These are phyloP conservation scores for Sparidentex hasta DNA, from an alignment of 2,797 vertebrate genomes.

Conservation along the genomic window DNA sequence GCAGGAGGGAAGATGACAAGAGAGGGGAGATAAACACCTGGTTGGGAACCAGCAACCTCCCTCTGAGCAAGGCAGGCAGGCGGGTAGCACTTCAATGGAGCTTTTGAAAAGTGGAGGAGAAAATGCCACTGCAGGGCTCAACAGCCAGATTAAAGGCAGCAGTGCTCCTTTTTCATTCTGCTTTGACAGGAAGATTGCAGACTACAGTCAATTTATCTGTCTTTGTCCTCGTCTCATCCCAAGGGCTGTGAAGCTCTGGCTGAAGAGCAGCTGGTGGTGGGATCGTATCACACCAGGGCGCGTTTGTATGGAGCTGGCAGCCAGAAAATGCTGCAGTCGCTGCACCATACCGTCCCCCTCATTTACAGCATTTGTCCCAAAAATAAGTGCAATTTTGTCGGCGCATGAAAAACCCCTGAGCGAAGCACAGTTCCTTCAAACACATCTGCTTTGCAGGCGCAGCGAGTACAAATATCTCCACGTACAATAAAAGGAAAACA, in stretches of 20 bases:
- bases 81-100: slow-evolving; percentile 67
- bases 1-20: slow-evolving; percentile 25
- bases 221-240: slow-evolving; percentile 71
- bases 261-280: slow-evolving; percentile 54
- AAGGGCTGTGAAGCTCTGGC: slow-evolving; percentile 31
- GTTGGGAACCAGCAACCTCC: slow-evolving; percentile 68
- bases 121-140: slow-evolving; percentile 67
- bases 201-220: slow-evolving; percentile 71
- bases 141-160: slow-evolving; percentile 78
- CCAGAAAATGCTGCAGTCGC: background rate
- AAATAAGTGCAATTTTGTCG: background rate
- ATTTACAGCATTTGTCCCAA: background rate
- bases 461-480: slow-evolving; percentile 77
- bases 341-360: background rate
- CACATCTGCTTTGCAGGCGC: slow-evolving; percentile 81
- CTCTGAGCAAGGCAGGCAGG: slow-evolving; percentile 69
- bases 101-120: slow-evolving; percentile 60
- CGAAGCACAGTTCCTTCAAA: slow-evolving; percentile 43
- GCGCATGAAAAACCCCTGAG: slow-evolving; percentile 39
- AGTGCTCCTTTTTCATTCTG: slow-evolving; percentile 63
- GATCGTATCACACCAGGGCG: slow-evolving; percentile 38
- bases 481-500: slow-evolving; percentile 60
- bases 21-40: slow-evolving; percentile 73
- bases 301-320: slow-evolving; percentile 9
- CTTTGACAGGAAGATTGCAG: slow-evolving; percentile 82